phyloP scores from a whole-genome alignment of 2,113 vertebrate genomes.

The Ctenodactylus gundi region DNA sequence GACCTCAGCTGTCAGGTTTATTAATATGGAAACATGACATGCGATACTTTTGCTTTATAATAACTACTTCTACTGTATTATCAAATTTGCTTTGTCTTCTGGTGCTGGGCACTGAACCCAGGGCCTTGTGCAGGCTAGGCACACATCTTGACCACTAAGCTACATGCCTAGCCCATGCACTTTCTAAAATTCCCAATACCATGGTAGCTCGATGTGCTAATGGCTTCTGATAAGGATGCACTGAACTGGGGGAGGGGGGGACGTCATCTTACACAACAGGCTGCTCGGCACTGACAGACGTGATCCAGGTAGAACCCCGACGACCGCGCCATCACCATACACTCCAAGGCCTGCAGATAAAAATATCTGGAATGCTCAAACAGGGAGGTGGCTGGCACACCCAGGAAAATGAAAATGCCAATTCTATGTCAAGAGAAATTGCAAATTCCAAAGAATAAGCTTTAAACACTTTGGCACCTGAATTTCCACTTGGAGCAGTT shows the following conservation, averaged over 20 bases:
- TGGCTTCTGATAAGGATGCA: neutral
- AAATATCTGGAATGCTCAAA: neutral
- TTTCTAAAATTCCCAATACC: neutral
- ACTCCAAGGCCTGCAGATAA: neutral
- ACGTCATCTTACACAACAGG: neutral
- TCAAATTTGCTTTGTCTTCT: neutral
- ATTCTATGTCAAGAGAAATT: conserved; percentile 13
- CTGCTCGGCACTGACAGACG: neutral
- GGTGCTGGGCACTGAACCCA: neutral
- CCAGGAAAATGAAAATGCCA: conserved; percentile 15
- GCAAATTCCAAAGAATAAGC: conserved; percentile 26
- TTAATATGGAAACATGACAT: neutral
- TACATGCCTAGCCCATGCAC: neutral
- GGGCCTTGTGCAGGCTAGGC: neutral
- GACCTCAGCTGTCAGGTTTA: neutral
- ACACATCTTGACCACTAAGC: neutral
- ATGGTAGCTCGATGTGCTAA: neutral
- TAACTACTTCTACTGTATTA: neutral
- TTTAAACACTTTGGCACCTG: conserved; percentile 40
- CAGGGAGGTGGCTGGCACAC: neutral
- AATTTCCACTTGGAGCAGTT: conserved; percentile 44
- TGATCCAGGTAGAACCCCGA: neutral
- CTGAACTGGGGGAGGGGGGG: neutral
- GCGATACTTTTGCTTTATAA: neutral
- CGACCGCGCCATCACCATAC: neutral